Evolutionary conservation across 2,113 vertebrate species (phyloP).

Genomic region (Tachysurus vachellii): DNA sequence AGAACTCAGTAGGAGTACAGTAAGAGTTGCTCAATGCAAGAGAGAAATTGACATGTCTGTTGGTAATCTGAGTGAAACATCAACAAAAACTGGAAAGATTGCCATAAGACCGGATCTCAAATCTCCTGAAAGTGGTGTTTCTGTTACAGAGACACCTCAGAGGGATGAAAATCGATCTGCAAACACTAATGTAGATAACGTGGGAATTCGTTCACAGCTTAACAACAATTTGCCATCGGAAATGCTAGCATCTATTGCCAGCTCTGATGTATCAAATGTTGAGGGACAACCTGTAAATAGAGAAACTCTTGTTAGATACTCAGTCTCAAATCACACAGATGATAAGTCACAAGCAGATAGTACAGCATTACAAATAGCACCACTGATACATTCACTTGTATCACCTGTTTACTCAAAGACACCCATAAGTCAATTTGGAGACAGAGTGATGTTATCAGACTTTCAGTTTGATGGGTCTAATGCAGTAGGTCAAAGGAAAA

Average conservation of each 20-base stretch:
- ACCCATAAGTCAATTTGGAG: not conserved
- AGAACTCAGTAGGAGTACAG: constrained; percentile 3
- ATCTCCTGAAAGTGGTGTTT: not conserved
- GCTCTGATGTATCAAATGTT: not conserved
- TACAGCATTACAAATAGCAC: not conserved
- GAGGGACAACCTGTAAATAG: not conserved
- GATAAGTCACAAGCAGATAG: not conserved
- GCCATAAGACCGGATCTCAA: constrained; percentile 23
- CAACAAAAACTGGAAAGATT: not conserved
- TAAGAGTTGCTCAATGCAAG: constrained; percentile 7
- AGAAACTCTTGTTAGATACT: constrained; percentile 1
- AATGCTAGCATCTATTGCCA: constrained; percentile 28
- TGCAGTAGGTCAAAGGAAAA: constrained; percentile 40
- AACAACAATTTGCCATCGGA: constrained; percentile 10
- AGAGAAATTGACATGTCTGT: not conserved
- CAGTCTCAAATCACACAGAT: constrained; percentile 15
- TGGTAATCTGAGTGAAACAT: not conserved
- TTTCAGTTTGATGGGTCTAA: constrained; percentile 18
- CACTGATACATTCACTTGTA: not conserved
- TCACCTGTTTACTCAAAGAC: not conserved
- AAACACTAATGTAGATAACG: constrained; percentile 15
- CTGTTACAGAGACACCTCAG: constrained; percentile 40
- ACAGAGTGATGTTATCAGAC: constrained; percentile 28
- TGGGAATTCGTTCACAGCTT: constrained; percentile 39
- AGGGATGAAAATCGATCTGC: constrained; percentile 2